Base-by-base conservation (phyloP, 2,888 invertebrate species). In the Ischnus inquisitorius region DNA sequence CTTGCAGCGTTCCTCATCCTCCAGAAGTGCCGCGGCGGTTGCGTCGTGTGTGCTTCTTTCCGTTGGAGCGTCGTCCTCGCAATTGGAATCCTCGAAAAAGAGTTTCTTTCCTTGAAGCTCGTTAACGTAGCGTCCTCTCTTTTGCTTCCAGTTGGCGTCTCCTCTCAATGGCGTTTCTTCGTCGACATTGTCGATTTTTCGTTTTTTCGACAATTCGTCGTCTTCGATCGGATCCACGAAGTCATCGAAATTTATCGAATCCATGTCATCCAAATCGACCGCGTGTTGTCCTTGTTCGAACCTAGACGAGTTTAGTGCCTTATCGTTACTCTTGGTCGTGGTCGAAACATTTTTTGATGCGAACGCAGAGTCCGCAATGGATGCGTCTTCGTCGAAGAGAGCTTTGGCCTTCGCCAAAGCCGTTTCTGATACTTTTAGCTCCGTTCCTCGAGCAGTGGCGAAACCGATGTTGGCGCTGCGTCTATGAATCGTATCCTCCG, bases 1-100 rank as follows among this genome's bases (percentile, higher is more conserved):
- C 28, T 71, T 81, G 12, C 54, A 83, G 76, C 79, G 71, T n/a
- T 84, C 87, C 87, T 93, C 93, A 86, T 94, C 93, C 5, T 90
- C 92, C 4, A 93, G 79, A 12, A 94, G 87, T 5, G 93, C 94
- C 43, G 88, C 90, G 14, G 91, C 89, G 83, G 92, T 92, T 28
- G 92, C 93, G 16, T 72, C 28, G 4, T 46, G 67, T 10, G 14
- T 6, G 14, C 54, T 64, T n/a, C 34, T 12, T 10, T 78, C 83
- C 19, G 60, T 46, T 34, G 62, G 19, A 28, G 25, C 19, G 4
- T 76, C 51, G 5, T 80, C 75, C 10, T 88, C 87, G 1, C 16
- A 82, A 5, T 84, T 83, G 28, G 83, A 72, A 77, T 87, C 85
- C 6, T 90, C 88, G 16, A 46, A 57, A 62, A 90, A 90, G 12